phyloP scores from a whole-genome alignment of 2,797 vertebrate species.

The Eulemur rubriventer region DNA sequence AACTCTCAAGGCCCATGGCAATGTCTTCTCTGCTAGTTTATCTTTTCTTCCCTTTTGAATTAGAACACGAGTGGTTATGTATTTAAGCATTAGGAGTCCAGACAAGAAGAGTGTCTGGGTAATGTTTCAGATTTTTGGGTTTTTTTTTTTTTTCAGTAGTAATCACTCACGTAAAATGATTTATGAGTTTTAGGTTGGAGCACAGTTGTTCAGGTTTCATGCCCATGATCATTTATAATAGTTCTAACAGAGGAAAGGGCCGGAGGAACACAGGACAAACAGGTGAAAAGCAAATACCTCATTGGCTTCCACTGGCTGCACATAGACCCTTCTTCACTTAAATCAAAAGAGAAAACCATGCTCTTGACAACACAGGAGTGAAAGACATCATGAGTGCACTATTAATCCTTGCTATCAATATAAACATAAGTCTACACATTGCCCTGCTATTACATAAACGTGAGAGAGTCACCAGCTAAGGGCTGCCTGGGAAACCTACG shows the following conservation, averaged over 20 bases:
- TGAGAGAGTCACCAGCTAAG: neutral
- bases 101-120: neutral
- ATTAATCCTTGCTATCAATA: neutral
- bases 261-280: neutral
- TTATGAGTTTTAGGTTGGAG: neutral
- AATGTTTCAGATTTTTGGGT: neutral
- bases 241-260: neutral
- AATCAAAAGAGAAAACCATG: neutral
- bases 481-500: neutral
- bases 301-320: neutral
- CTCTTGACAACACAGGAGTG: neutral
- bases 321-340: neutral
- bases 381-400: slow-evolving; percentile 7
- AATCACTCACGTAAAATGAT: neutral
- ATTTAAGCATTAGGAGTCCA: neutral
- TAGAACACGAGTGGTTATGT: neutral
- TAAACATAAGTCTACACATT: neutral
- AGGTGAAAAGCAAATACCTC: neutral
- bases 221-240: neutral
- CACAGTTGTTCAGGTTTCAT: neutral
- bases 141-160: neutral
- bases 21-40: neutral
- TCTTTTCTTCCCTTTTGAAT: neutral
- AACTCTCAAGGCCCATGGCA: neutral
- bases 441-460: neutral